Evolutionary conservation across 23 tunicate genomes (phyloP), one percentile per base, ranked within the genome.

Genomic region (Clavelina lepadiformis): DNA sequence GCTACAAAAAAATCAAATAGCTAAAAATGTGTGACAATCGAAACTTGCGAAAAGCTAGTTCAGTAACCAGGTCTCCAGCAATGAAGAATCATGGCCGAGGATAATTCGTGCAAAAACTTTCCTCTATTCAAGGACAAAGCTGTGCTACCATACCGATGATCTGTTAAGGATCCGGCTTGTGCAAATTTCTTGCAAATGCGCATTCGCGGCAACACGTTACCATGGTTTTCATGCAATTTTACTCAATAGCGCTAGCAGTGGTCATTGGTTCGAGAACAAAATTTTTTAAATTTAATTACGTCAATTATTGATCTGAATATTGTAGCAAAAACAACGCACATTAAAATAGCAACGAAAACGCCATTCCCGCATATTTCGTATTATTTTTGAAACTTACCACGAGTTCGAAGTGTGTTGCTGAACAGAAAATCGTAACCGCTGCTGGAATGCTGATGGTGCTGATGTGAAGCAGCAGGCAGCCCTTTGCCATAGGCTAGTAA

Each of bases 401-500:
- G 84, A 20, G 97, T 68, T 2, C 97, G 75, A 8, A 89, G 74
- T 21, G 97, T 81, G 70, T 71, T 89, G 69, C 81, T 71, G 71
- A 89, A 89, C 13, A 89, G 60, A 62, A 89, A 89, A 67, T 89
- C 97, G 63, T 89, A 89, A 5, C 89, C 63, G 26, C 52, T 66
- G 15, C 58, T 60, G 3, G 80, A 83, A 33, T 86, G 84, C 15
- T 88, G 73, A 27, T 69, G 76, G n/a, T 88, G 86, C 3, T 89
- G 75, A 11, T 57, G 77, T 15, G 71, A 61, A 6, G 82, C 45
- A 3, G 78, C 51, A 29, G 78, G 78, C 20, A 80, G 56, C 24
- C 87, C 87, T 56, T 89, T 89, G 45, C 97, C 89, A 47, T 81
- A 82, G 2, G 97, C 79, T 21, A 89, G 56, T 38, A 89, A 50